These are phyloP conservation scores for Pantherophis alleghaniensis DNA, from an alignment of 2,797 vertebrate genomes.

Conservation along the genomic window DNA sequence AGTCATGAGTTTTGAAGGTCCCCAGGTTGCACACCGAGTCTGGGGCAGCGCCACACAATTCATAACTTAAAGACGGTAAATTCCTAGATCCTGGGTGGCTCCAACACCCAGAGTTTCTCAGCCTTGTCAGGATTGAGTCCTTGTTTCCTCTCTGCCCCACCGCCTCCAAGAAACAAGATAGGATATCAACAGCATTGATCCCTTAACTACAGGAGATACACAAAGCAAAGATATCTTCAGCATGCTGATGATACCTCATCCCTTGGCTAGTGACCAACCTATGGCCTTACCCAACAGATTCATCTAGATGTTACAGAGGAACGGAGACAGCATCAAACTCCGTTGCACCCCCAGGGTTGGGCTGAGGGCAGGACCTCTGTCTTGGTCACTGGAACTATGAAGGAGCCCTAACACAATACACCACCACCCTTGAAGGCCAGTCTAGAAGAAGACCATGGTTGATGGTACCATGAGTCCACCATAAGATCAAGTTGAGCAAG, in stretches of 20 bases:
- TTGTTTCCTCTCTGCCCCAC: not conserved
- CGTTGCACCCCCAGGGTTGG: not conserved
- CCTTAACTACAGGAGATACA: not conserved
- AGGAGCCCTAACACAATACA: not conserved
- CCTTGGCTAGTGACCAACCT: not conserved
- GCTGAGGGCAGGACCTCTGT: not conserved
- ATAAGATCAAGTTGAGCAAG: not conserved
- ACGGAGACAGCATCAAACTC: not conserved
- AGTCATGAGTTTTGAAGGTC: not conserved
- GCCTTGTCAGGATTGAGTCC: not conserved
- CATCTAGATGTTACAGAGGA: not conserved
- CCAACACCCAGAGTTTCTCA: not conserved
- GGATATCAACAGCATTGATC: not conserved
- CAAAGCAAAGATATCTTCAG: not conserved
- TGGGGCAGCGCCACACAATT: not conserved
- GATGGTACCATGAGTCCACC: not conserved
- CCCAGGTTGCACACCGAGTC: not conserved
- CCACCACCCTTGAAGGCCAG: not conserved
- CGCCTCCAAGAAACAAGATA: not conserved
- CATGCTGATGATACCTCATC: not conserved
- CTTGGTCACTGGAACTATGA: not conserved
- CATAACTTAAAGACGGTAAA: not conserved
- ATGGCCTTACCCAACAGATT: not conserved
- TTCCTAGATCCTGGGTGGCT: not conserved
- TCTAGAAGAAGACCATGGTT: not conserved